Evolutionary conservation across 2,113 vertebrate genomes (phyloP).

Genomic region (Halcyon senegalensis): DNA sequence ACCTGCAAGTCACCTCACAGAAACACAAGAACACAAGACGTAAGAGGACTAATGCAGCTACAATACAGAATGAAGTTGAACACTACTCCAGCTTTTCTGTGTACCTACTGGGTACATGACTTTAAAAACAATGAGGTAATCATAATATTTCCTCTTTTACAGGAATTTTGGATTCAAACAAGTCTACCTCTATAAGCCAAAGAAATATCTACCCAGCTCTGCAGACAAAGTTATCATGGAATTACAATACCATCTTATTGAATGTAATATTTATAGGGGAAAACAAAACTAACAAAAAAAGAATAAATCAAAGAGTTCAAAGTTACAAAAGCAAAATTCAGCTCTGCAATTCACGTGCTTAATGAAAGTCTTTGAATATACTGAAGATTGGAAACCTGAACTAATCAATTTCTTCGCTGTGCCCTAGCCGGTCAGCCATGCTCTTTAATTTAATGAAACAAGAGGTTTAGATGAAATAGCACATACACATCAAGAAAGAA

Average conservation of each 20-base stretch:
- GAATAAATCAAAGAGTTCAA: slow-evolving; percentile 56
- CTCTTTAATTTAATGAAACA: slow-evolving; percentile 89
- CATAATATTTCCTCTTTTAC: background rate
- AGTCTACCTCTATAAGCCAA: background rate
- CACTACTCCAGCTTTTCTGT: background rate
- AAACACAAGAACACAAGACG: background rate
- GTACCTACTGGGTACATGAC: background rate
- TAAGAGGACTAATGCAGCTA: background rate
- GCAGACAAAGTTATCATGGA: background rate
- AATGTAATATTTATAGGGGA: background rate
- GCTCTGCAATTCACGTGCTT: slow-evolving; percentile 74
- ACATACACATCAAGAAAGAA: slow-evolving; percentile 84
- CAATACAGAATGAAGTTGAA: background rate
- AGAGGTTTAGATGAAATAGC: slow-evolving; percentile 83
- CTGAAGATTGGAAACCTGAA: slow-evolving; percentile 80
- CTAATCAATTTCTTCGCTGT: slow-evolving; percentile 85
- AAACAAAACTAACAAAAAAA: slow-evolving; percentile 41
- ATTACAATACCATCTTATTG: background rate
- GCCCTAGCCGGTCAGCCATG: slow-evolving; percentile 79
- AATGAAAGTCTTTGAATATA: slow-evolving; percentile 82
- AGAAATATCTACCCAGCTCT: background rate
- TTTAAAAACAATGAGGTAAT: background rate
- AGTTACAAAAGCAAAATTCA: slow-evolving; percentile 75
- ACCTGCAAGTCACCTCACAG: background rate
- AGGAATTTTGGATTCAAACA: background rate